Evolutionary conservation across 2,888 invertebrate species (phyloP), one percentile per base, ranked within the genome.

Genomic region (Drosophila austrosaltans): DNA sequence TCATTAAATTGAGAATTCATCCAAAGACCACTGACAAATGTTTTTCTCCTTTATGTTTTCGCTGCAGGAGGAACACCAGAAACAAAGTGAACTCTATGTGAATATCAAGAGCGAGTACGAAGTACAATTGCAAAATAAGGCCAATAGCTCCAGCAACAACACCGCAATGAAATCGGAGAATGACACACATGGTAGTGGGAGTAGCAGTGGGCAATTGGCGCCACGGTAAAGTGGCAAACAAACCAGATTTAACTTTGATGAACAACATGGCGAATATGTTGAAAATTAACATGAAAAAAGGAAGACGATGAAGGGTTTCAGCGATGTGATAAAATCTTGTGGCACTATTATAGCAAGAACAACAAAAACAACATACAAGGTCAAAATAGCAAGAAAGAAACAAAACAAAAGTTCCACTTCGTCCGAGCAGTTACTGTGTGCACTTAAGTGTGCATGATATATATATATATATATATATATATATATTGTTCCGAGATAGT

Each of bases 21-120:
- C 28, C 28, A 28, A 3, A 28, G 3, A 28, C 5, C 36, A 36
- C 7, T n/a, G 4, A 58, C 20, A 32, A n/a, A 63, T 40, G 12
- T 30, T 32, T 42, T 10, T 16, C 10, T 20, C 28, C 28, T 30
- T 48, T 44, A 36, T 48, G 16, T 42, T 8, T 0, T 40, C 42
- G 3, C 39, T 42, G 10, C 69, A 92, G 92, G 91, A 91, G 75
- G 92, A 92, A 70, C 91, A 91, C 64, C 91, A 92, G 65, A 91
- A 91, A 66, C 92, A 92, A 74, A 90, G 89, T 36, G 90, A 92
- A 79, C 83, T 92, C 66, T 90, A 88, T 70, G 90, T 91, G 54
- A 89, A 90, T 69, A 91, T 92, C 39, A 91, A 90, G 58, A 91
- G 86, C 68, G 92, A 92, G 72, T 91, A 89, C 66, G 89, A 91